Evolutionary conservation across 2,888 invertebrate genomes (phyloP).

Genomic region (Blastobasis adustella): DNA sequence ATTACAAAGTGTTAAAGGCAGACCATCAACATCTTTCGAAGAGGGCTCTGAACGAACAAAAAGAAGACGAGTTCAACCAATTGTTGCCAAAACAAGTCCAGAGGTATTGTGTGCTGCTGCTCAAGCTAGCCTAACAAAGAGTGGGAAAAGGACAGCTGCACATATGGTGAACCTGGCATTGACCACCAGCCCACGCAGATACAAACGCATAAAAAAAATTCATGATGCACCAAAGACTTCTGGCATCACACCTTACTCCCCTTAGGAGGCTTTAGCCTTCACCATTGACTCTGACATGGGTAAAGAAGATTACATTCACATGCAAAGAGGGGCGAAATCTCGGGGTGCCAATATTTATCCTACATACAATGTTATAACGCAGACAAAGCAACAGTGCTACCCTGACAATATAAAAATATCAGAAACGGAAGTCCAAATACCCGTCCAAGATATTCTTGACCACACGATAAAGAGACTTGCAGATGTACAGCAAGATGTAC

Average conservation of each 20-base stretch:
- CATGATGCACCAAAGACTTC: conserved; percentile 2
- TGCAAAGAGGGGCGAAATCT: conserved; percentile 8
- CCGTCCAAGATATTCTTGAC: too few species aligned
- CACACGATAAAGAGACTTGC: too few species aligned
- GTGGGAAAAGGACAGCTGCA: conserved; percentile 8
- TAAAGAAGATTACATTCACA: conserved; percentile 5
- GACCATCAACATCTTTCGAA: background rate
- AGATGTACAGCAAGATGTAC: too few species aligned
- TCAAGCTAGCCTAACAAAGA: conserved; percentile 4
- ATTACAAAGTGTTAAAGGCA: background rate
- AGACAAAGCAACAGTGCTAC: background rate
- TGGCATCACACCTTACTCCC: background rate
- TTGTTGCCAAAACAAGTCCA: background rate
- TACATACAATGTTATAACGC: conserved; percentile 1
- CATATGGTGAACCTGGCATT: conserved; percentile 6
- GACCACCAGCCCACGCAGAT: background rate
- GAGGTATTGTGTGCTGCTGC: conserved; percentile 1
- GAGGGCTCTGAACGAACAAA: background rate
- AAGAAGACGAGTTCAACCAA: background rate
- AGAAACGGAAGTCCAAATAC: too few species aligned
- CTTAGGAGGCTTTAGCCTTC: background rate
- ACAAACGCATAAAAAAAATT: background rate
- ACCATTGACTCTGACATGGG: conserved; percentile 1
- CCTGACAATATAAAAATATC: too few species aligned
- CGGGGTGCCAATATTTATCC: conserved; percentile 9